phyloP scores from a whole-genome alignment of 1,140 invertebrate genomes.

The Megalonaias nervosa region DNA sequence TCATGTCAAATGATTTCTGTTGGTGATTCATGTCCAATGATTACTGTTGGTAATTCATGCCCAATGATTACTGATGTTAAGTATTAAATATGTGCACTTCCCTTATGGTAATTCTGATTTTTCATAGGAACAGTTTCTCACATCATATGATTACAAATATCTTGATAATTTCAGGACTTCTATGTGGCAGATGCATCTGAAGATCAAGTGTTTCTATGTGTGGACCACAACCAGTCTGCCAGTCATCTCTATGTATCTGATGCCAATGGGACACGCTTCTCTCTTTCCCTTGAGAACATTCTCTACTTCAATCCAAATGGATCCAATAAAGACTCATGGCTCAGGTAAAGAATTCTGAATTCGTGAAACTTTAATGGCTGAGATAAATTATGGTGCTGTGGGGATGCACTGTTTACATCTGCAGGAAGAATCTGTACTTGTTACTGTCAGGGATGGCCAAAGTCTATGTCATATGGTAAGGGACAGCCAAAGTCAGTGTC shows the following conservation, averaged over 20 bases:
- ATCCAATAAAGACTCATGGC: constrained; percentile 86
- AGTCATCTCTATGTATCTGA: constrained; percentile 83
- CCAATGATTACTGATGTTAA: no score
- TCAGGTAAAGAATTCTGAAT: constrained; percentile 78
- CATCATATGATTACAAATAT: background rate
- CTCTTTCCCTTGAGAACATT: constrained; percentile 85
- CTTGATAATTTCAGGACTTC: constrained; percentile 75
- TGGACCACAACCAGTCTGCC: constrained; percentile 82
- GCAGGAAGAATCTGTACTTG: no score
- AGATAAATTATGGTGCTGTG: no score
- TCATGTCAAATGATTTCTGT: no score
- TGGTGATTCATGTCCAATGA: no score
- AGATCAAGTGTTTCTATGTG: constrained; percentile 84
- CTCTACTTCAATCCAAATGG: constrained; percentile 81
- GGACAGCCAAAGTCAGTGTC: no score
- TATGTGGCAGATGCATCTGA: constrained; percentile 88
- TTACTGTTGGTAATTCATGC: no score
- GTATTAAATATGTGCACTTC: no score
- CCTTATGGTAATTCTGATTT: background rate
- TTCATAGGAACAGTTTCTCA: background rate
- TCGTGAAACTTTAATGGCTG: background rate
- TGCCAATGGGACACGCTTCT: constrained; percentile 75
- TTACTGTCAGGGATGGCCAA: no score
- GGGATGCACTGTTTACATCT: no score
- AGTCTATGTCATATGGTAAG: no score